Evolutionary conservation across 2,888 invertebrate species (phyloP).

Genomic region (Xylota sylvarum): DNA sequence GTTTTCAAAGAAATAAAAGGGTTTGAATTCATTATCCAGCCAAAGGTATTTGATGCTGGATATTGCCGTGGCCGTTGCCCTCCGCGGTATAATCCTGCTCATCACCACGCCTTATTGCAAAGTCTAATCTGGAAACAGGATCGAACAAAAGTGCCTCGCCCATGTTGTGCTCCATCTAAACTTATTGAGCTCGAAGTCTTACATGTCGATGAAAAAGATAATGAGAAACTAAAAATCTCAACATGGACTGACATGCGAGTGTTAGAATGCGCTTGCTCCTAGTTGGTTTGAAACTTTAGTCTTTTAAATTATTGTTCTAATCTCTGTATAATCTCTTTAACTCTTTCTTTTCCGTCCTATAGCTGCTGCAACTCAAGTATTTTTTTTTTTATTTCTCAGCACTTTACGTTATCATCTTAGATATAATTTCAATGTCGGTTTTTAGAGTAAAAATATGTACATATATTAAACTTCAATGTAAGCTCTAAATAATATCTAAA

Average conservation of each 20-base stretch:
- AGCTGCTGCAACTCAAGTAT: constrained; percentile 21
- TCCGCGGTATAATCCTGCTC: constrained; percentile 88
- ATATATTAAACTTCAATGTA: background rate
- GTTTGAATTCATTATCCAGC: constrained; percentile 88
- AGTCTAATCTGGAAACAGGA: constrained; percentile 88
- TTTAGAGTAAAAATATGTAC: background rate
- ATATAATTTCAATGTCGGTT: constrained; percentile 7
- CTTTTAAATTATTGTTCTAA: background rate
- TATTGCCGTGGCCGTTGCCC: constrained; percentile 90
- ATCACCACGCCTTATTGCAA: constrained; percentile 90
- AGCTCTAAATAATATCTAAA: background rate
- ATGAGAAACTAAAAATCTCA: constrained; percentile 87
- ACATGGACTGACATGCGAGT: constrained; percentile 90
- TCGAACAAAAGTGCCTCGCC: constrained; percentile 85
- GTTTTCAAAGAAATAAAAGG: constrained; percentile 88
- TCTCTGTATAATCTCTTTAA: constrained; percentile 10
- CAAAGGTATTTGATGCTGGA: constrained; percentile 90
- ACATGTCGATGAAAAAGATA: constrained; percentile 88
- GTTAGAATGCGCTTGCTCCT: constrained; percentile 90
- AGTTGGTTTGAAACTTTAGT: constrained; percentile 77
- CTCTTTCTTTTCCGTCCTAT: constrained; percentile 52
- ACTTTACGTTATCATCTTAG: background rate
- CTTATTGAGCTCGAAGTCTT: constrained; percentile 88
- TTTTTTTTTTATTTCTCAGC: background rate
- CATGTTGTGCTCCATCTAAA: constrained; percentile 90